Conservation (phyloP, 2,797 vertebrate genomes). For the Carduelis carduelis region DNA sequence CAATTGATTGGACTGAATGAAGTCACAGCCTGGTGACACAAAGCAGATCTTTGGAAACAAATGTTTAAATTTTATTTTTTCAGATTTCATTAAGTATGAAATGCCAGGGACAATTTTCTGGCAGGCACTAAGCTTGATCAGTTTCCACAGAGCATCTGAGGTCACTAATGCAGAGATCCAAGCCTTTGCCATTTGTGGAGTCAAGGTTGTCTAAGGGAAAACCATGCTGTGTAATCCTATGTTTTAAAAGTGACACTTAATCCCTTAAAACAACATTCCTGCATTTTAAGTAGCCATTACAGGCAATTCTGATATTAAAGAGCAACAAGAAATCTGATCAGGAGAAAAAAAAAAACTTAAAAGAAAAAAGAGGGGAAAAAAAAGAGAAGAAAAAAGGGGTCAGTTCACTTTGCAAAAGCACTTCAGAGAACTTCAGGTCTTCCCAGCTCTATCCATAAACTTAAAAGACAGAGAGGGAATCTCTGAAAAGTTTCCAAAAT, state of each 20-base stretch:
- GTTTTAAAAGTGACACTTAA: conserved; percentile 16
- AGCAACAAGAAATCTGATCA: background rate
- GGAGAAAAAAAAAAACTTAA: no score
- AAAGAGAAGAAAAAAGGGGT: background rate
- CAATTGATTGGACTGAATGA: background rate
- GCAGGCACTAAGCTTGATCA: background rate
- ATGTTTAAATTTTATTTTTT: background rate
- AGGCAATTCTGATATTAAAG: background rate
- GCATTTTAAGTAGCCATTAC: background rate
- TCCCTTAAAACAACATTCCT: background rate
- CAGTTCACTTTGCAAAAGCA: background rate
- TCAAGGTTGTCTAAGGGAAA: background rate
- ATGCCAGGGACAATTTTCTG: background rate
- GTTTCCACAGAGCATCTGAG: background rate
- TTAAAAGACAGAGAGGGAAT: background rate
- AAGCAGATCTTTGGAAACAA: background rate
- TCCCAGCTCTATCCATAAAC: background rate
- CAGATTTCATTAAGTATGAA: background rate
- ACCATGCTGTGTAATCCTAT: background rate
- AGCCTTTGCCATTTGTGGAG: background rate
- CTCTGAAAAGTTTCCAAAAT: background rate
- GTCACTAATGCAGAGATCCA: background rate
- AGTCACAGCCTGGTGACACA: background rate
- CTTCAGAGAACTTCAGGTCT: background rate
- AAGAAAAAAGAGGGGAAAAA: background rate